phyloP scores from a whole-genome alignment of 2,888 invertebrate genomes.

The Conchocele bisecta region DNA sequence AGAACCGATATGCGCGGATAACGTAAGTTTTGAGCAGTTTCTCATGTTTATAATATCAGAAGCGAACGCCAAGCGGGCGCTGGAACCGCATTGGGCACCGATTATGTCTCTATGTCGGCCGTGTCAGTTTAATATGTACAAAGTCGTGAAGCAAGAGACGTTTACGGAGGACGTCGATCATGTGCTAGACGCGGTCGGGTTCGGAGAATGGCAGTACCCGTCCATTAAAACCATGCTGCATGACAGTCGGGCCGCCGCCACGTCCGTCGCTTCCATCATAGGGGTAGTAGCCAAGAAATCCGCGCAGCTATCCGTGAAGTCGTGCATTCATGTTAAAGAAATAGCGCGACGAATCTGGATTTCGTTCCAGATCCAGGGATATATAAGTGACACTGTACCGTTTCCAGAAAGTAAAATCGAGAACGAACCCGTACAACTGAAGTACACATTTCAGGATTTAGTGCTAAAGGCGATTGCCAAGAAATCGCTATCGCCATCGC shows the following conservation, averaged over 20 bases:
- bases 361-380: slow-evolving; percentile 56
- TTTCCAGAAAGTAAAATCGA: slow-evolving; percentile 2
- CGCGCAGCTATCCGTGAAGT: neutral
- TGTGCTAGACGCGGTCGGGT: slow-evolving; percentile 19
- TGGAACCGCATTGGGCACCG: slow-evolving; percentile 55
- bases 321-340: slow-evolving; percentile 26
- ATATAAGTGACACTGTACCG: slow-evolving; percentile 32
- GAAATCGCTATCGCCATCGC: slow-evolving; percentile 19
- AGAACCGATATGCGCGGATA: slow-evolving; percentile 42
- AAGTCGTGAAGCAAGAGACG: slow-evolving; percentile 47
- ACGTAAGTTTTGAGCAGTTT: slow-evolving; percentile 49
- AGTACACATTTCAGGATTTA: neutral
- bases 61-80: slow-evolving; percentile 4
- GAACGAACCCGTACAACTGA: neutral
- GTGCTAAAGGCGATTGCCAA: slow-evolving; percentile 23
- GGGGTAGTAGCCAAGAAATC: slow-evolving; percentile 30
- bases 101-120: slow-evolving; percentile 47
- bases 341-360: slow-evolving; percentile 37
- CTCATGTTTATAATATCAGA: slow-evolving; percentile 39
- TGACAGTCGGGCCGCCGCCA: slow-evolving; percentile 27
- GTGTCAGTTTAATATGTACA: slow-evolving; percentile 41
- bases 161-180: slow-evolving; percentile 45
- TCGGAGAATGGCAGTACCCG: slow-evolving; percentile 15
- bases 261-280: slow-evolving; percentile 38
- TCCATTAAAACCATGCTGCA: slow-evolving; percentile 21